Base-by-base conservation (phyloP, 2,888 invertebrate genomes). In the Drosophila silvestris region DNA sequence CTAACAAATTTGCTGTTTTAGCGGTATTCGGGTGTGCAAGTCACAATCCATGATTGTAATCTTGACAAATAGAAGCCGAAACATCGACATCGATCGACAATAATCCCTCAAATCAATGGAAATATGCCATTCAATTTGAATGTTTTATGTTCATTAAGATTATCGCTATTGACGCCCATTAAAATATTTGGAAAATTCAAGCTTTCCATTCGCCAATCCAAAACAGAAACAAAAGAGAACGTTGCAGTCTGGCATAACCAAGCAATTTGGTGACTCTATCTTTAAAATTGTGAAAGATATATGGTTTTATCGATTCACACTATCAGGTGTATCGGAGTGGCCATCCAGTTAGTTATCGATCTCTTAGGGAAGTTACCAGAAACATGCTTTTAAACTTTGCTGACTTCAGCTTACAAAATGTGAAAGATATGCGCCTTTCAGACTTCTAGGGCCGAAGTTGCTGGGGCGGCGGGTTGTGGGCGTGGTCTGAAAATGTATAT, bases 21-120 rank as follows among this genome's bases (percentile, higher is more conserved):
- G 44, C 0, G 0, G 5, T 0, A 2, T 3, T 2, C 37, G 0
- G 5, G 5, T 1, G 10, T 1, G 0, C 1, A 5, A 2, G 1
- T 44, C 10, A 1, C 0, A n/a, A 2, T 5, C 41, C 12, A 44
- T 44, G 2, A 44, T 1, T 44, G 22, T 3, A 3, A 5, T 0
- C 5, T 1, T 44, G 5, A 12, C 12, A 3, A 12, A 10, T 41
- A n/a, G 10, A 41, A 10, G n/a, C n/a, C n/a, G 41, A 10, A 9
- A 41, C 10, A n/a, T 10, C 41, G 10, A 10, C 41, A 28, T 28
- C 26, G 41, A 41, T 41, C 19, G n/a, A 4, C 9, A 3, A 19
- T 3, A 19, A 39, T 39, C 7, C 1, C 19, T 9, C 3, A n/a
- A n/a, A 5, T 12, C 10, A 41, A 5, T 2, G 2, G 0, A 22